Evolutionary conservation across 2,113 vertebrate species (phyloP).

Genomic region (mouse (Mus musculus)): DNA sequence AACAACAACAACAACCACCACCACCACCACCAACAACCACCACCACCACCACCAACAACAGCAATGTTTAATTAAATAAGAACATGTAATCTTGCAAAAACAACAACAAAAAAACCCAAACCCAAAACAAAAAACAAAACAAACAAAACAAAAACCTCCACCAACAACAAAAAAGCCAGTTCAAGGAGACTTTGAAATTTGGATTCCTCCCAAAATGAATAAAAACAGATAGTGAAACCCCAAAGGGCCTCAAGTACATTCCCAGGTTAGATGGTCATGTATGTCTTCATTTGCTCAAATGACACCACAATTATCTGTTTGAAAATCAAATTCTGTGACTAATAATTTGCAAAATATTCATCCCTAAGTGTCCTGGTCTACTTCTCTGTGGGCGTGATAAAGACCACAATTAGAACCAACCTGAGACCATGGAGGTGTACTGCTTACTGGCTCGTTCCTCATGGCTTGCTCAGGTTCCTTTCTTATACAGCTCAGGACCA

Average conservation of each 20-base stretch:
- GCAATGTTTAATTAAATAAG: not conserved
- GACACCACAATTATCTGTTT: not conserved
- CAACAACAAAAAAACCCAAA: too few relatives aligned
- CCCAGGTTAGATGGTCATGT: too few relatives aligned
- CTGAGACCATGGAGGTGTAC: not conserved
- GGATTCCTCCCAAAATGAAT: not conserved
- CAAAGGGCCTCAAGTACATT: not conserved
- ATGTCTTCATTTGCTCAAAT: not conserved
- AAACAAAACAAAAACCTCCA: not conserved
- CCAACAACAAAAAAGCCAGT: not conserved
- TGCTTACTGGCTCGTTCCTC: not conserved
- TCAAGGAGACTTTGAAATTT: constrained; percentile 1
- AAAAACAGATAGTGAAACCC: not conserved
- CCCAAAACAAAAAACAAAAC: not conserved
- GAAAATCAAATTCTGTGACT: not conserved
- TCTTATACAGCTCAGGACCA: not conserved
- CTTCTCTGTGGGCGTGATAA: not conserved
- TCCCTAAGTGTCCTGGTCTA: not conserved
- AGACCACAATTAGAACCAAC: too few relatives aligned
- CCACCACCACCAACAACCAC: not conserved
- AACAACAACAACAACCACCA: not conserved
- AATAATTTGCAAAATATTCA: not conserved
- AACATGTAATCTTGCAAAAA: not conserved
- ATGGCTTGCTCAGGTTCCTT: not conserved
- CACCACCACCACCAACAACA: too few relatives aligned